Conservation (phyloP, 2,113 vertebrate species). For the Thermophis baileyi region DNA sequence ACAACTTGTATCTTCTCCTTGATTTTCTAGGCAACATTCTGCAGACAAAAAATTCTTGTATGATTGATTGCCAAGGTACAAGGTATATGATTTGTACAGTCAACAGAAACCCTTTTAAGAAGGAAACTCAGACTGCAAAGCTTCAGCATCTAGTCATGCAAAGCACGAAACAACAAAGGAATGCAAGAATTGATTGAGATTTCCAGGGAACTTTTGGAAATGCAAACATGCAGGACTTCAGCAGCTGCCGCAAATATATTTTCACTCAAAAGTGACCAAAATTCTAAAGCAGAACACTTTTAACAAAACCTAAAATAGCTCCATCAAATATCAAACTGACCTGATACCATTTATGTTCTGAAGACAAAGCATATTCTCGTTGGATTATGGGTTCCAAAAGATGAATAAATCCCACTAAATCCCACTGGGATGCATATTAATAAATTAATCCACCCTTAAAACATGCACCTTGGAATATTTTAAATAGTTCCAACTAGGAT, state of each 20-base stretch:
- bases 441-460: neutral
- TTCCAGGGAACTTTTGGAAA: neutral
- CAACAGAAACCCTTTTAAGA: neutral
- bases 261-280: neutral
- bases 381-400: neutral
- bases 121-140: neutral
- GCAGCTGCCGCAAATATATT: neutral
- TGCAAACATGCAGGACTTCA: neutral
- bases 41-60: neutral
- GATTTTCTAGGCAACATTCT: neutral
- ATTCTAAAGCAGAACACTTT: neutral
- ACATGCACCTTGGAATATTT: neutral
- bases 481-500: neutral
- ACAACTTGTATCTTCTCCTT: neutral
- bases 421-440: neutral
- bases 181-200: neutral
- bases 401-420: neutral
- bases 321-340: neutral
- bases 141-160: too few relatives aligned
- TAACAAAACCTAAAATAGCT: neutral
- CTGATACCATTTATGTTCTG: neutral
- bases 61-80: neutral
- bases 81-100: neutral
- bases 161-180: neutral
- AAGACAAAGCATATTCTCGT: neutral